Base-by-base conservation (phyloP, 2,888 invertebrate species). In the Tridacna gigas region DNA sequence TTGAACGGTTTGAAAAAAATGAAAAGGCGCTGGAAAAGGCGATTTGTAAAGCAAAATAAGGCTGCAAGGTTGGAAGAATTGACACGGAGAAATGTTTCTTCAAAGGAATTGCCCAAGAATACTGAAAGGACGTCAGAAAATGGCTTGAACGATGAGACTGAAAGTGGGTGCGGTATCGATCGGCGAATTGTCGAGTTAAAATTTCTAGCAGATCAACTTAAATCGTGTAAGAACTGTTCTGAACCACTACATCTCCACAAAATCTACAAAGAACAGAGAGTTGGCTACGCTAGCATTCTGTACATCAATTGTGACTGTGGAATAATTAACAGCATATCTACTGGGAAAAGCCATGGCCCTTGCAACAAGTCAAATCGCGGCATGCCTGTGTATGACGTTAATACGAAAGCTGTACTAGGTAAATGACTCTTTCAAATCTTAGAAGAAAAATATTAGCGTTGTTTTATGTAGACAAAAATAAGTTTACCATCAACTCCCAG, bases 131-230 rank as follows among this genome's bases (percentile, higher is more conserved):
- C n/a, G n/a, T n/a, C n/a, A n/a, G n/a, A n/a, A n/a, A n/a, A n/a
- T n/a, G n/a, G n/a, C n/a, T n/a, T n/a, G n/a, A n/a, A n/a, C n/a
- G n/a, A n/a, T n/a, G n/a, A n/a, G n/a, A n/a, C n/a, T n/a, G n/a
- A 51, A 51, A 63, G 22, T 63, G 65, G 65, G 65, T 63, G 20
- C 11, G 11, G 22, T 12, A 22, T 18, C 11, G 65, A 22, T 18
- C 20, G 65, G 11, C 65, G 15, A 63, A 63, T 63, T n/a, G 65
- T 63, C 11, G 65, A 63, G n/a, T 12, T 63, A 22, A 63, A 71
- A 67, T 80, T 78, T 48, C 48, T n/a, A 77, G 66, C 79, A 80
- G 77, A 69, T 60, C 47, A 37, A 56, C 26, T 74, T 13, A 28
- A 9, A 61, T 28, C n/a, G 45, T 74, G 74, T 61, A 56, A 61